These are phyloP conservation scores for Troides aeacus DNA, from an alignment of 2,888 invertebrate genomes.

Conservation along the genomic window DNA sequence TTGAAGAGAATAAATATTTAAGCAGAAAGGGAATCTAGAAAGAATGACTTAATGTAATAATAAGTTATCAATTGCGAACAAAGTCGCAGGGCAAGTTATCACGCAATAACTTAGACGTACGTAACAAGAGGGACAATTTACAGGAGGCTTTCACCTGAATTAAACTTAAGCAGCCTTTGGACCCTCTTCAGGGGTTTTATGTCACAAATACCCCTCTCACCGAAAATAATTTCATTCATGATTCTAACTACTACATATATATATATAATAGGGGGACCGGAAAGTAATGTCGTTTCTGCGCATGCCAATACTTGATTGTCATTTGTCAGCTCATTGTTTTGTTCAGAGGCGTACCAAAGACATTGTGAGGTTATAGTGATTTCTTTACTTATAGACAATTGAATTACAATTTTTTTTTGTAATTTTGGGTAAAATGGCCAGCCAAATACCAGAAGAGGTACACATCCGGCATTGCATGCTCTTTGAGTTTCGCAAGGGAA, in stretches of 20 bases:
- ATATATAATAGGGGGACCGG: no score
- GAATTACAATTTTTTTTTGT: no score
- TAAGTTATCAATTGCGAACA: background rate
- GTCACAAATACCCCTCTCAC: background rate
- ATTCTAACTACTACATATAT: background rate
- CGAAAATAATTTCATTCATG: background rate
- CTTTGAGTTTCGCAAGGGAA: no score
- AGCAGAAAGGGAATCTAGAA: background rate
- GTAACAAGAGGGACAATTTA: background rate
- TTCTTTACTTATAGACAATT: no score
- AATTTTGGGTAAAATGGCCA: no score
- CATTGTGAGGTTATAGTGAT: no score
- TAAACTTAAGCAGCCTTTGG: background rate
- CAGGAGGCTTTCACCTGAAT: slow-evolving; percentile 2
- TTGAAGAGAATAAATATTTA: background rate
- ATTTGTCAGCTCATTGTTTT: no score
- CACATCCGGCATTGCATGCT: no score
- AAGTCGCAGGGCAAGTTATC: background rate
- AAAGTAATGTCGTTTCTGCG: no score
- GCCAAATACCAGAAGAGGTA: no score
- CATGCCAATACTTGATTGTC: no score
- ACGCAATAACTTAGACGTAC: background rate
- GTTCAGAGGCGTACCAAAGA: no score
- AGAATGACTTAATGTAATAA: background rate
- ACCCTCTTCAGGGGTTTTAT: slow-evolving; percentile 1